phyloP scores from a whole-genome alignment of 1,140 invertebrate genomes.

The Tetramorium simillimum region DNA sequence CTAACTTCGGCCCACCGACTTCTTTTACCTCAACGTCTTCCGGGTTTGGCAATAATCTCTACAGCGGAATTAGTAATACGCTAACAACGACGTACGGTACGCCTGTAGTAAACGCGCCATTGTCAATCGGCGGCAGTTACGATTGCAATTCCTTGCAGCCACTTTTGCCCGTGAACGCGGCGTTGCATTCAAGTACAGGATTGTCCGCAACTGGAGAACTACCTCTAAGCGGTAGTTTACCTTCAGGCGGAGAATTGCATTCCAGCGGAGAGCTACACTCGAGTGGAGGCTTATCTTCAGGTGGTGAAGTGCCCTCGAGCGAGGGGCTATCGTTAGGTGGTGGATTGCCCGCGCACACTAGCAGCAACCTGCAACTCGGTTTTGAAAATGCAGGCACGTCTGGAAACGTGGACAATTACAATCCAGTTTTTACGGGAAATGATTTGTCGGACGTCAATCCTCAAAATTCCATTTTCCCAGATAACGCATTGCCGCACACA shows the following conservation, averaged over 20 bases:
- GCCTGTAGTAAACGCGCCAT: constrained; percentile 65
- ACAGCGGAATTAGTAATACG: constrained; percentile 70
- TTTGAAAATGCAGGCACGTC: neutral
- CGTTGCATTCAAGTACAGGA: constrained; percentile 47
- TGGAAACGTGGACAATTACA: neutral
- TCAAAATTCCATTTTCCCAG: constrained; percentile 20
- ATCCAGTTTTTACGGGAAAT: neutral
- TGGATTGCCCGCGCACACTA: constrained; percentile 35
- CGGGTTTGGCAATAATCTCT: constrained; percentile 77
- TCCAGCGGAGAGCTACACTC: constrained; percentile 29
- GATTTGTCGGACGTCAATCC: neutral
- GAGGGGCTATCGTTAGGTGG: neutral
- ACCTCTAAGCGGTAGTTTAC: constrained; percentile 41
- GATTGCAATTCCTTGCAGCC: constrained; percentile 75
- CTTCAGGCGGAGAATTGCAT: constrained; percentile 38
- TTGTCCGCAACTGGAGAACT: constrained; percentile 19
- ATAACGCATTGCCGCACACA: constrained; percentile 4
- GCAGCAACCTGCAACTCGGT: constrained; percentile 5
- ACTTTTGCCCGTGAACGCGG: constrained; percentile 31
- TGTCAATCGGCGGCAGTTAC: constrained; percentile 63
- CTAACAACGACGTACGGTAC: constrained; percentile 79
- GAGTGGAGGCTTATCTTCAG: constrained; percentile 47
- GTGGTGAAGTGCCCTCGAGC: constrained; percentile 21
- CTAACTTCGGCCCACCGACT: constrained; percentile 80
- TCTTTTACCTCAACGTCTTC: constrained; percentile 74